These are phyloP conservation scores for Agrotis puta DNA, from an alignment of 2,888 invertebrate species.

Conservation along the genomic window DNA sequence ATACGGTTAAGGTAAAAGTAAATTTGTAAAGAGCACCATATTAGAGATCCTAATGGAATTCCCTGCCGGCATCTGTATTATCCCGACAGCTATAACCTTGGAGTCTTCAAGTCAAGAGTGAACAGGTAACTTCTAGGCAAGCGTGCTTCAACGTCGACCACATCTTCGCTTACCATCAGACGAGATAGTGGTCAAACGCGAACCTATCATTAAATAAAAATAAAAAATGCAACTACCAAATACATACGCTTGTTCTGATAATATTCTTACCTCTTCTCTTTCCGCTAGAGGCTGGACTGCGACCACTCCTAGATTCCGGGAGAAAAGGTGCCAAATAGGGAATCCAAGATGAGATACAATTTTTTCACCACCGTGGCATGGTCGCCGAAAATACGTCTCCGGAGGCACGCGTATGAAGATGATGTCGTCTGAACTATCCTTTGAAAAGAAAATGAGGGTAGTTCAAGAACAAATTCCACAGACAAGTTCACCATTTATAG, in stretches of 20 bases:
- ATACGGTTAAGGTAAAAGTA: background rate
- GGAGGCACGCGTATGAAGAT: conserved; percentile 70
- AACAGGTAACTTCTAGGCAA: too few species aligned
- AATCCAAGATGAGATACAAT: conserved; percentile 56
- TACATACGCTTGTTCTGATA: background rate
- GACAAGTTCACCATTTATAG: background rate
- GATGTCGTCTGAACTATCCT: conserved; percentile 76
- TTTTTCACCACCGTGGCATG: conserved; percentile 71
- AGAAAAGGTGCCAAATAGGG: conserved; percentile 68
- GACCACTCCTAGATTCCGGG: conserved; percentile 72
- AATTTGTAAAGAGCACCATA: background rate
- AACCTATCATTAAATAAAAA: too few species aligned
- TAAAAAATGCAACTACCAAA: background rate
- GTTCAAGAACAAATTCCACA: conserved; percentile 24
- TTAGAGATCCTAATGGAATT: too few species aligned
- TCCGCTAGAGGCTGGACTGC: conserved; percentile 60
- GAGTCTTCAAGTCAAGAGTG: too few species aligned
- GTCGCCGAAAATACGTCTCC: conserved; percentile 69
- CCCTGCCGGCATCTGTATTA: too few species aligned
- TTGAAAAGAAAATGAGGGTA: conserved; percentile 41
- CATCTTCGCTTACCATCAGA: too few species aligned
- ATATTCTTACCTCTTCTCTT: conserved; percentile 71
- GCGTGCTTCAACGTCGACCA: too few species aligned
- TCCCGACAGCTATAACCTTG: too few species aligned
- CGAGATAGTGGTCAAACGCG: too few species aligned